Conservation (phyloP, 2,888 invertebrate species). For the Sceliomorpha sp. region DNA sequence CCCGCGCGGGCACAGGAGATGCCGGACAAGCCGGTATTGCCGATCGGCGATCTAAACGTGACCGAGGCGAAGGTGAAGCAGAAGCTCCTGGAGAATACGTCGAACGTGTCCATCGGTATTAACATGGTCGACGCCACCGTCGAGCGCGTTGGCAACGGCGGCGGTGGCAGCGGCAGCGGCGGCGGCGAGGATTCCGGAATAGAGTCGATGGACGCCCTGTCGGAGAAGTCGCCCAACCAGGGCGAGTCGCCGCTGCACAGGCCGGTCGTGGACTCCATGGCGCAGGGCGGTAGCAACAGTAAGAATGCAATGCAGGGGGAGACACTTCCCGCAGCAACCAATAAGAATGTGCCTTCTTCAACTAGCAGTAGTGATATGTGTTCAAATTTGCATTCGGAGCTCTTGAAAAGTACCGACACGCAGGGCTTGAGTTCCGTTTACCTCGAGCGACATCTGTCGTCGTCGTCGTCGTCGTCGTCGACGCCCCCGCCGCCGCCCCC, state of each 20-base stretch:
- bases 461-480: too few species aligned
- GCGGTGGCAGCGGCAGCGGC: slow-evolving; percentile 64
- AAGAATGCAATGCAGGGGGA: slow-evolving; percentile 63
- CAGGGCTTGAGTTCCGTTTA: slow-evolving; percentile 69
- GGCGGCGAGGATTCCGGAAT: slow-evolving; percentile 95
- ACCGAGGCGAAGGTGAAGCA: slow-evolving; percentile 84
- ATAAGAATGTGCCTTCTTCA: slow-evolving; percentile 79
- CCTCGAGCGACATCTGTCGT: slow-evolving; percentile 69
- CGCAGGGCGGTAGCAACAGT: slow-evolving; percentile 63
- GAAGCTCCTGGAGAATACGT: slow-evolving; percentile 81
- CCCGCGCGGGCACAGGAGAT: slow-evolving; percentile 36
- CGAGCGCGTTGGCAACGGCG: slow-evolving; percentile 63
- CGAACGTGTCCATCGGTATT: slow-evolving; percentile 65
- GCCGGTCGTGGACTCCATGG: slow-evolving; percentile 79
- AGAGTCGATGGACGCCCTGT: slow-evolving; percentile 96
- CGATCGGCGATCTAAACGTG: slow-evolving; percentile 80
- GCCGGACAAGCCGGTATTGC: slow-evolving; percentile 69
- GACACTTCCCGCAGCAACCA: slow-evolving; percentile 80
- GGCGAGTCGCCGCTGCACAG: slow-evolving; percentile 85
- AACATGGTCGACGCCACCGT: slow-evolving; percentile 63
- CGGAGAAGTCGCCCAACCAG: slow-evolving; percentile 94
- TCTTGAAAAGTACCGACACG: slow-evolving; percentile 70
- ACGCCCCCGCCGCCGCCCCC: too few species aligned
- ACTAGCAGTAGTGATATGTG: slow-evolving; percentile 78
- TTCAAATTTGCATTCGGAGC: slow-evolving; percentile 76